A percentile compares a stretch with the other conserved stretches of the same genome.
These are phyloP conservation scores for Heliopora coerulea DNA, from an alignment of 92 coral and sea anemone species.

Conservation along the genomic window DNA sequence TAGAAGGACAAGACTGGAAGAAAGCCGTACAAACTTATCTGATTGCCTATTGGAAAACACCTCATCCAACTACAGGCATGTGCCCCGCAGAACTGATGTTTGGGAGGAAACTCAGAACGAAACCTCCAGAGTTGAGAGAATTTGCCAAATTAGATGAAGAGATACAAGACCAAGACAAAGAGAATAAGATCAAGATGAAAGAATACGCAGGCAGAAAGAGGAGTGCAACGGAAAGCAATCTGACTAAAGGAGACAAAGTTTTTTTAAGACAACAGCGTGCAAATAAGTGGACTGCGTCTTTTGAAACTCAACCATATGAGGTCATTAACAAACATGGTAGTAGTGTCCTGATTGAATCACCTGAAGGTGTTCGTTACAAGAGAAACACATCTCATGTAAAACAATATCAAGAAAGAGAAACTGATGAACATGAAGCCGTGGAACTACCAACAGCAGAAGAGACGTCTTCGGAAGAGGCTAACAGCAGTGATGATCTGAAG, in stretches of 20 bases:
- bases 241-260: constrained; percentile 19
- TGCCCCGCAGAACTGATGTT: constrained; percentile 19
- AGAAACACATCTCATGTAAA: constrained; percentile 27
- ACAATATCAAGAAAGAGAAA: neutral
- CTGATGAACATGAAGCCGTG: neutral
- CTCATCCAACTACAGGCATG: too few species aligned
- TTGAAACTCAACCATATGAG: constrained; percentile 2
- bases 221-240: neutral
- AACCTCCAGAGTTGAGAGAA: constrained; percentile 9
- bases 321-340: constrained; percentile 17
- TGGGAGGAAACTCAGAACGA: too few species aligned
- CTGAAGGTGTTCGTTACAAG: constrained; percentile 8
- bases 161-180: constrained; percentile 18
- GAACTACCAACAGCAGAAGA: neutral
- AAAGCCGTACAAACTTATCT: constrained; percentile 34
- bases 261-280: constrained; percentile 14
- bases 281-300: neutral
- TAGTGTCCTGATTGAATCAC: constrained; percentile 4
- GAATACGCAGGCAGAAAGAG: constrained; percentile 7
- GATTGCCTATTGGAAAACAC: constrained; percentile 41
- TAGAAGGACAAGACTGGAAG: too few species aligned
- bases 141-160: neutral
- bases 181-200: constrained; percentile 13
- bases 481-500: too few species aligned
- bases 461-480: too few species aligned